phyloP scores from a whole-genome alignment of 2,888 invertebrate genomes.

The Herminia tarsipennalis region DNA sequence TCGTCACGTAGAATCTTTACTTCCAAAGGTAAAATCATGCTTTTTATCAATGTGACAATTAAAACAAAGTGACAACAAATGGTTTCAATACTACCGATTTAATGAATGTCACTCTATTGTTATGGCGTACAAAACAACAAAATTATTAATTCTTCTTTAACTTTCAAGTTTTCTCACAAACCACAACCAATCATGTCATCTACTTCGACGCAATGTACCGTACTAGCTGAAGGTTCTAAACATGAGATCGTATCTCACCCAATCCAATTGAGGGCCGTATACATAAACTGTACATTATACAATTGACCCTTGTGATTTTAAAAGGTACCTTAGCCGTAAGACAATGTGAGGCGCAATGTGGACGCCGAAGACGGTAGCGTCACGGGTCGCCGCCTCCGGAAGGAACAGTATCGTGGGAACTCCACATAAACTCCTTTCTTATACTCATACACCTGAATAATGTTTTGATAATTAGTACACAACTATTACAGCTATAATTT shows the following conservation, averaged over 20 bases:
- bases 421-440: slow-evolving; percentile 54
- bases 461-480: slow-evolving; percentile 58
- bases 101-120: too few species aligned
- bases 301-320: slow-evolving; percentile 33
- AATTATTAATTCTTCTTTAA: too few species aligned
- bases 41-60: too few species aligned
- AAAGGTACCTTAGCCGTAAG: slow-evolving; percentile 31
- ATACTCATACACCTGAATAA: slow-evolving; percentile 64
- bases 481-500: slow-evolving; percentile 31
- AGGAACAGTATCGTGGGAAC: slow-evolving; percentile 81
- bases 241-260: background rate
- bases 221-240: too few species aligned
- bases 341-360: slow-evolving; percentile 66
- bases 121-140: too few species aligned
- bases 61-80: too few species aligned
- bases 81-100: too few species aligned
- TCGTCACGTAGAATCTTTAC: too few species aligned
- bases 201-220: too few species aligned
- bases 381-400: slow-evolving; percentile 81
- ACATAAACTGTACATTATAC: slow-evolving; percentile 16
- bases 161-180: too few species aligned
- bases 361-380: slow-evolving; percentile 75
- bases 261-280: background rate
- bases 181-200: too few species aligned
- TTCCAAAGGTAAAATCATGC: too few species aligned